phyloP scores from a whole-genome alignment of 2,888 invertebrate genomes.

The Mongoloraphidia duomilia region DNA sequence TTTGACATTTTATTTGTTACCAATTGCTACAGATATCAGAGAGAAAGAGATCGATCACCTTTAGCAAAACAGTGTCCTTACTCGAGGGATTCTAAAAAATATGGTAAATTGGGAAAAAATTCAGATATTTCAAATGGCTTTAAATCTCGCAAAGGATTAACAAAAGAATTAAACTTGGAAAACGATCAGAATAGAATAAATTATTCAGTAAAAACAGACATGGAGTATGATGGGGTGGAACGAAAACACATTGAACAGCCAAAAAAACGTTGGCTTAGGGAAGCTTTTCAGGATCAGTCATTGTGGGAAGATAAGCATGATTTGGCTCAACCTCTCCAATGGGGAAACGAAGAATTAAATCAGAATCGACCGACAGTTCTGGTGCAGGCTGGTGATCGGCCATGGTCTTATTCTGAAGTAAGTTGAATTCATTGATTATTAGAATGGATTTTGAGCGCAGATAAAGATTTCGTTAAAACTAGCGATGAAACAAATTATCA shows the following conservation, averaged over 20 bases:
- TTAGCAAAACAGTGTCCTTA: too few species aligned
- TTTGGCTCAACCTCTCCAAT: conserved; percentile 36
- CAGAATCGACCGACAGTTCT: conserved; percentile 38
- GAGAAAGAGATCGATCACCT: conserved; percentile 9
- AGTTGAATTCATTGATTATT: conserved; percentile 5
- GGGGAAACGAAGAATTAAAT: conserved; percentile 29
- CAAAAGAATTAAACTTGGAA: too few species aligned
- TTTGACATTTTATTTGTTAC: too few species aligned
- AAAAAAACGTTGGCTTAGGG: conserved; percentile 44
- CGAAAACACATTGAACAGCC: conserved; percentile 25
- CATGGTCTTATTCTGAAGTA: conserved; percentile 1
- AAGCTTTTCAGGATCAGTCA: conserved; percentile 32
- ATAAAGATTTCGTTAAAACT: too few species aligned
- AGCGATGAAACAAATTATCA: too few species aligned
- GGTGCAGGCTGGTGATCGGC: conserved; percentile 28
- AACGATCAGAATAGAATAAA: too few species aligned
- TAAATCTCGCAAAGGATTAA: too few species aligned
- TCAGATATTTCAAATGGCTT: too few species aligned
- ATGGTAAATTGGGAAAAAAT: too few species aligned
- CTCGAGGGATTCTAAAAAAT: too few species aligned
- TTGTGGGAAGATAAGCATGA: conserved; percentile 27
- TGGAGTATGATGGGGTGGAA: conserved; percentile 15
- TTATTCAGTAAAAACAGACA: too few species aligned
- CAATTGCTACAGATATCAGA: conserved; percentile 6
- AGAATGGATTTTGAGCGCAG: background rate